Conservation (phyloP, 2,797 vertebrate species). For the Kryptolebias ocellatus region DNA sequence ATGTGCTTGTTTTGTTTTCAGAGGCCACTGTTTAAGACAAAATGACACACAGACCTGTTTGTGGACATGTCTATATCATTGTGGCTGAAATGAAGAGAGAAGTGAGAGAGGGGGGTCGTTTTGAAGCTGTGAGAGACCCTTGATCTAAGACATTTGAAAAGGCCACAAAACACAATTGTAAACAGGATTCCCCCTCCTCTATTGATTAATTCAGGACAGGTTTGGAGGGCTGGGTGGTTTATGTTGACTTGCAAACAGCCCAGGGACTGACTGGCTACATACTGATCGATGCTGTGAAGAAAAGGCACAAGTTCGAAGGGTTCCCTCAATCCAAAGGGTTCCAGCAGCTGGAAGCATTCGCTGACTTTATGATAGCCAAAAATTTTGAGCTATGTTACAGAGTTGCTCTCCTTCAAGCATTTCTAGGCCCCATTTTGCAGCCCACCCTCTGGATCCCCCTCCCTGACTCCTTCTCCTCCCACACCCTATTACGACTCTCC, state of each 20-base stretch:
- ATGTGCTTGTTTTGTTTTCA: conserved; percentile 33
- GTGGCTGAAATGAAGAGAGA: conserved; percentile 3
- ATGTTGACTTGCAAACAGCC: conserved; percentile 72
- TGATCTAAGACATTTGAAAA: conserved; percentile 50
- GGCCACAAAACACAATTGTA: conserved; percentile 57
- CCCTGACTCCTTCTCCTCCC: conserved; percentile 3
- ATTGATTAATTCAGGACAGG: conserved; percentile 66
- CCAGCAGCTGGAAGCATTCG: conserved; percentile 24
- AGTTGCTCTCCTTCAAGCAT: conserved; percentile 17
- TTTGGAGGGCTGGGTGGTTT: conserved; percentile 61
- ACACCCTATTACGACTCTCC: conserved; percentile 28
- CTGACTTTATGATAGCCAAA: conserved; percentile 33
- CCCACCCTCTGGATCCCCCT: conserved; percentile 11
- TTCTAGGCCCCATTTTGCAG: conserved; percentile 50
- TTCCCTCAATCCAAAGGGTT: conserved; percentile 2
- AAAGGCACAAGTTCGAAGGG: conserved; percentile 33
- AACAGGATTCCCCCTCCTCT: conserved; percentile 63
- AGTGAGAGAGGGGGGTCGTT: conserved; percentile 10
- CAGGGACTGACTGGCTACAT: conserved; percentile 46
- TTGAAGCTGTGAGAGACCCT: conserved; percentile 21
- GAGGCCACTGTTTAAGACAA: conserved; percentile 52
- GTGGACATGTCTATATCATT: conserved; percentile 43
- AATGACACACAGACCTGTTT: conserved; percentile 47
- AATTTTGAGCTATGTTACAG: conserved; percentile 39
- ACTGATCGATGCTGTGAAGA: conserved; percentile 57